phyloP scores from a whole-genome alignment of 2,888 invertebrate species.

The Dasysyrphus tricinctus region DNA sequence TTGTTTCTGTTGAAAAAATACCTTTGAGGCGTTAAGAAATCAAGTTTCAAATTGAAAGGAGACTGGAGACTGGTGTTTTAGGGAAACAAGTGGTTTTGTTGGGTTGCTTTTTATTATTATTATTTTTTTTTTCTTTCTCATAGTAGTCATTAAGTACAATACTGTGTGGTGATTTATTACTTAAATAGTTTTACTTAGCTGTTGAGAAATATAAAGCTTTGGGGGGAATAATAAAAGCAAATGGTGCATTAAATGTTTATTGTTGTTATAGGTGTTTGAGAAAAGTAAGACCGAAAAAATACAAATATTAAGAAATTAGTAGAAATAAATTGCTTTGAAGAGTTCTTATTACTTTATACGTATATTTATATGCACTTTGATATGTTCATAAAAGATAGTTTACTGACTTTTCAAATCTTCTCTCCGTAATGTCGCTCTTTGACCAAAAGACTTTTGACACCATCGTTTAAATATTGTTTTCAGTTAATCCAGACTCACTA shows the following conservation, averaged over 20 bases:
- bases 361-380: too few relatives aligned
- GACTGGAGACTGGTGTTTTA: conserved; percentile 42
- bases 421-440: too few relatives aligned
- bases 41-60: conserved; percentile 34
- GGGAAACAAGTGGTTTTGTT: conserved; percentile 26
- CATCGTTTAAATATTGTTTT: too few relatives aligned
- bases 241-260: conserved; percentile 15
- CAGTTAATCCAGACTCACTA: too few relatives aligned
- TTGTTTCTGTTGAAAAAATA: conserved; percentile 15
- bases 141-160: conserved; percentile 30
- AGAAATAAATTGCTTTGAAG: not conserved
- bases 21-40: conserved; percentile 43
- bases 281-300: not conserved
- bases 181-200: conserved; percentile 5
- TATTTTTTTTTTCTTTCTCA: not conserved
- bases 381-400: too few relatives aligned
- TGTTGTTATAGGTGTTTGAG: not conserved
- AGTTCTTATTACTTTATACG: too few relatives aligned
- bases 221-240: not conserved
- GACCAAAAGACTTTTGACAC: too few relatives aligned
- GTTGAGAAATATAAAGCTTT: conserved; percentile 28
- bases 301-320: not conserved
- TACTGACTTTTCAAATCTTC: too few relatives aligned
- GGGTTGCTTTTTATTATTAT: not conserved
- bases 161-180: conserved; percentile 16